phyloP scores from a whole-genome alignment of 2,113 vertebrate genomes.

The Choloepus hoffmanni region DNA sequence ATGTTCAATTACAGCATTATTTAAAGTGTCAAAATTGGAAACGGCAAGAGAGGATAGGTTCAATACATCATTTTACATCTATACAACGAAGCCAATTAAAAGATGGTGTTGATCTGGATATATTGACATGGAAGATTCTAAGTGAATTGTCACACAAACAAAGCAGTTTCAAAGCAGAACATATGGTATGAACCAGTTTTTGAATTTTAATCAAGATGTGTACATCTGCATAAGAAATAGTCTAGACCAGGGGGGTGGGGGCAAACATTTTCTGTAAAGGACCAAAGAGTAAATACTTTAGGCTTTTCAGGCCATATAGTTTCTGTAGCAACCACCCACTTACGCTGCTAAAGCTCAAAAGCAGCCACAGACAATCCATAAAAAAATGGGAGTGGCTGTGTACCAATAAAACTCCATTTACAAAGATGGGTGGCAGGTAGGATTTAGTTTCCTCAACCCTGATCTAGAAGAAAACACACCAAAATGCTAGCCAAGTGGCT shows the following conservation, averaged over 20 bases:
- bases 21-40: constrained; percentile 35
- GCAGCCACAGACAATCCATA: not conserved
- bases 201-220: not conserved
- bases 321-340: not conserved
- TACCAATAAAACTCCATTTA: constrained; percentile 14
- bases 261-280: not conserved
- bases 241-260: not conserved
- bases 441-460: not conserved
- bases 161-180: not conserved
- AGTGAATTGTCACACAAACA: not conserved
- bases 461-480: not conserved
- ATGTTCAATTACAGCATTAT: not conserved
- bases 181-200: not conserved
- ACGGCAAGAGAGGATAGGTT: not conserved
- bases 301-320: not conserved
- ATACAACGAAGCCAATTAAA: not conserved
- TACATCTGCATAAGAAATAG: not conserved
- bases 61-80: not conserved
- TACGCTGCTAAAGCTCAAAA: not conserved
- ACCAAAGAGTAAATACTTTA: not conserved
- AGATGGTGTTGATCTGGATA: not conserved
- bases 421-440: not conserved
- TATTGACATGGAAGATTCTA: not conserved
- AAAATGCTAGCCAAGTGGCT: not conserved
- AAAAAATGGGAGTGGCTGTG: not conserved